These are phyloP conservation scores for Ammospiza maritima DNA, from an alignment of 2,797 vertebrate genomes.

Conservation along the genomic window DNA sequence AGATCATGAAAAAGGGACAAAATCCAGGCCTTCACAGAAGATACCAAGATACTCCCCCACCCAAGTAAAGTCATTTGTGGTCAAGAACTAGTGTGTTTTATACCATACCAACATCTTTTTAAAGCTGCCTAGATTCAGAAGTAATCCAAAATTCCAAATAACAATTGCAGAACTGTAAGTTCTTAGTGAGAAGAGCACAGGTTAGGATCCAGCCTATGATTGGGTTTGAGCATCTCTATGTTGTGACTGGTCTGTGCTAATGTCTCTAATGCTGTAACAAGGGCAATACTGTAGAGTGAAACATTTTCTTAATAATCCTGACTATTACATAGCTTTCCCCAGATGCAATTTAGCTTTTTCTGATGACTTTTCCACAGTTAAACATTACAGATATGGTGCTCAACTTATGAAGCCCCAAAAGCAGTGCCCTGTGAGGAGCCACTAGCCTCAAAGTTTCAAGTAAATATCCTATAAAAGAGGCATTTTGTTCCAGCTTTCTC, in stretches of 20 bases:
- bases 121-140: background rate
- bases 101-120: background rate
- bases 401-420: background rate
- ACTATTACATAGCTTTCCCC: background rate
- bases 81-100: background rate
- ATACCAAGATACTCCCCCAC: rapidly evolving
- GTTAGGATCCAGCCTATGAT: background rate
- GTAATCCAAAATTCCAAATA: background rate
- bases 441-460: background rate
- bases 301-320: background rate
- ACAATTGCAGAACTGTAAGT: background rate
- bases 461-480: background rate
- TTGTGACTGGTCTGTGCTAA: background rate
- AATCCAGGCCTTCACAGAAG: background rate
- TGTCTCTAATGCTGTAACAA: background rate
- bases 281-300: background rate
- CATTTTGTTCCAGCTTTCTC: background rate
- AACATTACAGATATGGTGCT: background rate
- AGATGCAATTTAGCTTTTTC: background rate
- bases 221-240: background rate
- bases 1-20: background rate
- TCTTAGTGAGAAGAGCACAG: background rate
- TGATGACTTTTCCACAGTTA: background rate
- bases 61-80: background rate
- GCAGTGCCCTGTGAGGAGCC: background rate